A percentile compares a stretch with the other conserved stretches of the same genome.
These are phyloP conservation scores for Capra hircus DNA, from an alignment of 2,113 vertebrate genomes.

Conservation along the genomic window DNA sequence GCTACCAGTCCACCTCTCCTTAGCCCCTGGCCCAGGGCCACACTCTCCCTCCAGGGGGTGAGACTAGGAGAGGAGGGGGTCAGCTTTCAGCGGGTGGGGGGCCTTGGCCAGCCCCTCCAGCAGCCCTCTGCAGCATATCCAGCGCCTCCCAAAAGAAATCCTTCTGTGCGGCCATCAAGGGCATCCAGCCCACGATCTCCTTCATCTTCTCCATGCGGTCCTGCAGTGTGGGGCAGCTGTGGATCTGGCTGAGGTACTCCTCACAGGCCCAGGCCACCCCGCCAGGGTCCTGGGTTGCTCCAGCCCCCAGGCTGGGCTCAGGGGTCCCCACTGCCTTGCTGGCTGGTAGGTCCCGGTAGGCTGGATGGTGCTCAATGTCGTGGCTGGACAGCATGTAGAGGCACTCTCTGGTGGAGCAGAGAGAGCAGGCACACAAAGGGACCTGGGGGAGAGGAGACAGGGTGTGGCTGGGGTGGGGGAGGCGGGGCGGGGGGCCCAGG, in stretches of 20 bases:
- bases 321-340: conserved; percentile 27
- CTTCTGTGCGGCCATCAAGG: conserved; percentile 72
- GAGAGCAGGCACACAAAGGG: conserved; percentile 70
- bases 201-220: conserved; percentile 75
- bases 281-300: conserved; percentile 45
- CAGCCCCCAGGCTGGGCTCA: neutral
- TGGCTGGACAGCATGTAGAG: conserved; percentile 79
- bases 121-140: conserved; percentile 70
- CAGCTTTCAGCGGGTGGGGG: conserved; percentile 48
- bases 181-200: conserved; percentile 76
- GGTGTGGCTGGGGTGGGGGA: neutral
- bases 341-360: conserved; percentile 64
- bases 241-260: conserved; percentile 75
- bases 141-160: conserved; percentile 78
- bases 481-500: neutral
- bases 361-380: conserved; percentile 62
- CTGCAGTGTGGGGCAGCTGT: conserved; percentile 65
- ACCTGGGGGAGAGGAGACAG: conserved; percentile 50
- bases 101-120: neutral
- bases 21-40: conserved; percentile 11
- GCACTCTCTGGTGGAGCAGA: conserved; percentile 78
- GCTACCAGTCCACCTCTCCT: neutral
- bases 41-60: neutral
- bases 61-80: neutral
- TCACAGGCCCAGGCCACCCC: conserved; percentile 48